Evolutionary conservation across 1,140 invertebrate genomes (phyloP).

Genomic region (Cydia amplana): DNA sequence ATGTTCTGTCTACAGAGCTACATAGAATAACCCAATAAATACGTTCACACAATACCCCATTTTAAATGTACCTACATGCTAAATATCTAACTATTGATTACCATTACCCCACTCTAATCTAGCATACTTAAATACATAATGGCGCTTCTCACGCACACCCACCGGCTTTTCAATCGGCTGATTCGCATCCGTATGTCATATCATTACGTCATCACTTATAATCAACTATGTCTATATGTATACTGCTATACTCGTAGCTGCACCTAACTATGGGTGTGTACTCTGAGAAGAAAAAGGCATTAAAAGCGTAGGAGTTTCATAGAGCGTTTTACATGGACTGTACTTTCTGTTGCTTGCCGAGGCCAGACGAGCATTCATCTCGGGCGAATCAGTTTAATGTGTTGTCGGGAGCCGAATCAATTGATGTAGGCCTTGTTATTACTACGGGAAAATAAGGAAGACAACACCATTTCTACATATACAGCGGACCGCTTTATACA

Average conservation of each 20-base stretch:
- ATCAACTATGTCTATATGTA: too few relatives aligned
- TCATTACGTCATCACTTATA: slow-evolving; percentile 21
- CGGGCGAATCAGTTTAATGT: too few relatives aligned
- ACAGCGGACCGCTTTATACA: too few relatives aligned
- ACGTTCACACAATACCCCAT: background rate
- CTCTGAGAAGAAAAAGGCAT: background rate
- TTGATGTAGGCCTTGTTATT: too few relatives aligned
- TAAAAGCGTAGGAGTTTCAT: background rate
- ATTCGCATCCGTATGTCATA: slow-evolving; percentile 20
- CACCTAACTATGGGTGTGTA: background rate
- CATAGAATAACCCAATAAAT: background rate
- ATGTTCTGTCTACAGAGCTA: background rate
- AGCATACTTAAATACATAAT: background rate
- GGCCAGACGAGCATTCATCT: too few relatives aligned
- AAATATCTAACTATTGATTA: slow-evolving; percentile 3
- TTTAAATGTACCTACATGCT: background rate
- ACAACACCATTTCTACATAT: too few relatives aligned
- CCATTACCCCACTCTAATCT: background rate
- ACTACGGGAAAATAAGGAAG: too few relatives aligned
- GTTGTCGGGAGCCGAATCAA: too few relatives aligned
- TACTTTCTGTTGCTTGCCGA: too few relatives aligned
- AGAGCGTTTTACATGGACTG: too few relatives aligned
- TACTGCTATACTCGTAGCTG: background rate
- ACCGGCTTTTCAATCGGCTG: slow-evolving; percentile 6
- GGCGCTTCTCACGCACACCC: slow-evolving; percentile 24